Evolutionary conservation across 2,113 vertebrate species (phyloP).

Genomic region (Motacilla tschutschensis): DNA sequence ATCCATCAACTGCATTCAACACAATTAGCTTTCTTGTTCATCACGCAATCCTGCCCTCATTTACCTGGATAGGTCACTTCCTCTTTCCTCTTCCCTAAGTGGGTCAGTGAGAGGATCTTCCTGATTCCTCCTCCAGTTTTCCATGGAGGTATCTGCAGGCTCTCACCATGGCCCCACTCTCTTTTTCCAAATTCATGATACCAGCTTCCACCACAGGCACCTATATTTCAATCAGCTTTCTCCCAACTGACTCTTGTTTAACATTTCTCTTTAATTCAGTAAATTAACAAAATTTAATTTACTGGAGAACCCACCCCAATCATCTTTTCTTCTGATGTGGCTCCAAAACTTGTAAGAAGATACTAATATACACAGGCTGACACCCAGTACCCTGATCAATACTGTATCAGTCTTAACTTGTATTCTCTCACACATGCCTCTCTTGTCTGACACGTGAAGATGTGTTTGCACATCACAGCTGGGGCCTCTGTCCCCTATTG

Average conservation of each 20-base stretch:
- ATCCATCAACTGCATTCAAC: not conserved
- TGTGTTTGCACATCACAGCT: constrained; percentile 17
- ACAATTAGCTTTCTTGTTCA: not conserved
- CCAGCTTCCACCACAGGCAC: not conserved
- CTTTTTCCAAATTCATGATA: not conserved
- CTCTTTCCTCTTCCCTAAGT: not conserved
- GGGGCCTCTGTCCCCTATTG: constrained; percentile 18
- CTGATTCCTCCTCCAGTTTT: not conserved
- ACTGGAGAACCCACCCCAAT: not conserved
- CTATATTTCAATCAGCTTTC: not conserved
- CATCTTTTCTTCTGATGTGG: not conserved
- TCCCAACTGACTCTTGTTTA: not conserved
- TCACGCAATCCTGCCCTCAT: not conserved
- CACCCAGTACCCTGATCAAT: not conserved
- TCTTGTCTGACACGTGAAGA: not conserved
- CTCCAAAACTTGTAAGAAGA: not conserved
- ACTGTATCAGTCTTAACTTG: not conserved
- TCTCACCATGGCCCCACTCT: not conserved
- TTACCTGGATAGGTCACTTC: not conserved
- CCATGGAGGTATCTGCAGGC: not conserved
- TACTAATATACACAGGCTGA: not conserved
- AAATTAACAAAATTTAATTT: not conserved
- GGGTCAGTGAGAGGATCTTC: not conserved
- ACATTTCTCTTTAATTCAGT: not conserved
- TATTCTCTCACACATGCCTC: not conserved